Conservation (phyloP, 2,113 vertebrate genomes). For the Dasypus novemcinctus region DNA sequence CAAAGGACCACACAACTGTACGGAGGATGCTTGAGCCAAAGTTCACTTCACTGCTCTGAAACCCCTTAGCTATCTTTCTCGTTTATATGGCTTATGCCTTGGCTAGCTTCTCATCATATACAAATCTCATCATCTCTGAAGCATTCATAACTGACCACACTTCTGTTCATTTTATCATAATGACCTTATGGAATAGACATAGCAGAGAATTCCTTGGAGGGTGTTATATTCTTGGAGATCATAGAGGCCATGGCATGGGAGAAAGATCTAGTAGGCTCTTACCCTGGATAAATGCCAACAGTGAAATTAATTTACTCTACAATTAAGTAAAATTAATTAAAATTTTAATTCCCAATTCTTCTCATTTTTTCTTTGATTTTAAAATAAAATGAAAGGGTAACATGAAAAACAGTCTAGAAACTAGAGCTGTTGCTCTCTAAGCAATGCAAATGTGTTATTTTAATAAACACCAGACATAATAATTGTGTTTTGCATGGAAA, state of each 20-base stretch:
- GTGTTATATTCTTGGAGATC: neutral
- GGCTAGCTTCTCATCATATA: slow-evolving; percentile 53
- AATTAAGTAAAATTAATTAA: neutral
- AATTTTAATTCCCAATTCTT: neutral
- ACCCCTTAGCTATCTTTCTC: slow-evolving; percentile 67
- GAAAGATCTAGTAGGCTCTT: neutral
- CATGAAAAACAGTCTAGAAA: neutral
- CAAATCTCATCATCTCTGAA: slow-evolving; percentile 35
- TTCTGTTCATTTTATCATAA: slow-evolving; percentile 63
- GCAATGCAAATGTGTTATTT: neutral
- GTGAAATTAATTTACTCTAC: neutral
- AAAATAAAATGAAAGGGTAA: neutral
- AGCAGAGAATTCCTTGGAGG: slow-evolving; percentile 35
- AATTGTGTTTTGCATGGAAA: neutral
- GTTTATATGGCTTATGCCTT: slow-evolving; percentile 41
- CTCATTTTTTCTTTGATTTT: neutral
- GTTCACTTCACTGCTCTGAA: slow-evolving; percentile 72
- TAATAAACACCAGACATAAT: neutral
- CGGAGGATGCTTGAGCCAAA: slow-evolving; percentile 41
- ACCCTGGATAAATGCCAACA: neutral
- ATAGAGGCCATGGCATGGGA: neutral
- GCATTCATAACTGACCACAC: slow-evolving; percentile 59
- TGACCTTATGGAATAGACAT: slow-evolving; percentile 64
- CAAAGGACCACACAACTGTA: slow-evolving; percentile 1
- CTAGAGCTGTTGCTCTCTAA: neutral